These are phyloP conservation scores for Drosophila subquinaria DNA, from an alignment of 2,888 invertebrate species.

Conservation along the genomic window DNA sequence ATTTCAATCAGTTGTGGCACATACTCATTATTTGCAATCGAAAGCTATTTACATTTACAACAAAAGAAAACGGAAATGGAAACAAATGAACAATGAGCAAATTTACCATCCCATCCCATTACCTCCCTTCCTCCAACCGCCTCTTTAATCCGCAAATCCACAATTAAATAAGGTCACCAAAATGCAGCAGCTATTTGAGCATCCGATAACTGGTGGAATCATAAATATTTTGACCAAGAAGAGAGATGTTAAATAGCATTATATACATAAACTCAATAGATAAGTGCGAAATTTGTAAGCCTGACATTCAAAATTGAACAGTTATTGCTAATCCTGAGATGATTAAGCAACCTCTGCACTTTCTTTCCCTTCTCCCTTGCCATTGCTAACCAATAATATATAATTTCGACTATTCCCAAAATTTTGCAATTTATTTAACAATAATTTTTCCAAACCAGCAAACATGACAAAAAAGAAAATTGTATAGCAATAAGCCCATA, in stretches of 20 bases:
- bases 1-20: constrained; percentile 32
- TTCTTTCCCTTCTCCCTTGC: constrained; percentile 25
- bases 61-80: neutral
- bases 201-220: constrained; percentile 36
- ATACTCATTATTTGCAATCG: constrained; percentile 33
- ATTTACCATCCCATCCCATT: neutral
- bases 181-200: constrained; percentile 25
- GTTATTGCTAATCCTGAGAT: constrained; percentile 54
- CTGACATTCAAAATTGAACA: constrained; percentile 71
- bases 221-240: constrained; percentile 56
- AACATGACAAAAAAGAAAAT: constrained; percentile 30
- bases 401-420: constrained; percentile 61
- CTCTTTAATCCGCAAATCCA: constrained; percentile 3
- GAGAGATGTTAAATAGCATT: constrained; percentile 50
- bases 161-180: constrained; percentile 27
- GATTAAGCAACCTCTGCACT: constrained; percentile 30
- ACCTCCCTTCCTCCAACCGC: neutral
- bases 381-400: constrained; percentile 55
- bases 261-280: constrained; percentile 43
- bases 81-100: no score
- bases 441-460: constrained; percentile 5
- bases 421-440: constrained; percentile 44
- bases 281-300: constrained; percentile 65
- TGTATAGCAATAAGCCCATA: constrained; percentile 66
- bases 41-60: constrained; percentile 13